Evolutionary conservation across 2,797 vertebrate species (phyloP).

Genomic region (Urosaurus nigricauda): DNA sequence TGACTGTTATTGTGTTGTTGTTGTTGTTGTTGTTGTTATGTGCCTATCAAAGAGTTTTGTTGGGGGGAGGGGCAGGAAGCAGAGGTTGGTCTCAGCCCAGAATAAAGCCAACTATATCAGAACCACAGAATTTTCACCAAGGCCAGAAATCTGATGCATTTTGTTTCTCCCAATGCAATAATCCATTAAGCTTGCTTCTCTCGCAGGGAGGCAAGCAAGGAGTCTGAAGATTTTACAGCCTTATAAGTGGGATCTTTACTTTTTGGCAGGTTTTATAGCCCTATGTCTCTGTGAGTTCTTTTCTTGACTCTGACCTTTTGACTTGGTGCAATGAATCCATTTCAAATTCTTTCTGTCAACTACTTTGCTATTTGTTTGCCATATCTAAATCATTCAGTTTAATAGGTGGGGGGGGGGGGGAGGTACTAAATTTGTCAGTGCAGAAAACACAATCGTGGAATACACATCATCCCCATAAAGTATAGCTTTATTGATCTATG

Average conservation of each 20-base stretch:
- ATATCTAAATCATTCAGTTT: constrained; percentile 26
- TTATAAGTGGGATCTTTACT: not conserved
- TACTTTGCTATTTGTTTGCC: constrained; percentile 15
- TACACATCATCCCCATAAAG: constrained; percentile 10
- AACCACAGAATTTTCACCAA: not conserved
- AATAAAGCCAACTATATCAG: not conserved
- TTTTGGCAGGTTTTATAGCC: not conserved
- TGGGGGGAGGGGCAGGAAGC: no score
- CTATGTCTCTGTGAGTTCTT: not conserved
- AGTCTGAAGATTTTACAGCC: not conserved
- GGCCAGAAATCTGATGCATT: no score
- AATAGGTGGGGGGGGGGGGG: not conserved
- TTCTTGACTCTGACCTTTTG: constrained; percentile 17
- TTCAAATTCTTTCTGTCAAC: not conserved
- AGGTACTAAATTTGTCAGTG: constrained; percentile 13
- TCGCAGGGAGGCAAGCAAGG: no score
- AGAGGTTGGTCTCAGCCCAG: not conserved
- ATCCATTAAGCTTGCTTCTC: not conserved
- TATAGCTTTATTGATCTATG: constrained; percentile 25
- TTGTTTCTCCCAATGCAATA: no score
- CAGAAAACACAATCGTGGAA: not conserved
- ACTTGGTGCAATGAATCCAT: not conserved
- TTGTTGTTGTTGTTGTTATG: no score
- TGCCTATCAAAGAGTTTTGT: no score
- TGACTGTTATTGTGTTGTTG: no score